Conservation (phyloP, 2,888 invertebrate species). For the Eilema sororculum region DNA sequence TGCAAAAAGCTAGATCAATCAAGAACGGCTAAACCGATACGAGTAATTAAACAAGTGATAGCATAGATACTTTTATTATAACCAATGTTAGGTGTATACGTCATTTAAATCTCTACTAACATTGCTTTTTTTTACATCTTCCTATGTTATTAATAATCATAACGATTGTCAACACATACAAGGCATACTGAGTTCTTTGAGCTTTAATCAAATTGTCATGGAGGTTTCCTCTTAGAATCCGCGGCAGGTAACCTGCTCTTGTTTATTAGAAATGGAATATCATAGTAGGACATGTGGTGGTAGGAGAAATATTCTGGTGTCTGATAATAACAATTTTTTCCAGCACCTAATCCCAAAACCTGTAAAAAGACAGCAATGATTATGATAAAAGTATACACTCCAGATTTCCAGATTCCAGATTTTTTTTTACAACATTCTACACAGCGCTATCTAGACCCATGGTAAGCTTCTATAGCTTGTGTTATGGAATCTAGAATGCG, state of each 20-base stretch:
- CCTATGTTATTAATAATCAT: constrained; percentile 1
- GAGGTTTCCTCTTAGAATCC: constrained; percentile 58
- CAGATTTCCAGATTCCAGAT: too few species aligned
- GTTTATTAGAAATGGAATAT: constrained; percentile 63
- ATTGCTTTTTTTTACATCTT: constrained; percentile 5
- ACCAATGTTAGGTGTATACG: not conserved
- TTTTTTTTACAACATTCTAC: too few species aligned
- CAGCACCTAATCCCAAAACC: constrained; percentile 65
- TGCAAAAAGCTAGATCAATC: too few species aligned
- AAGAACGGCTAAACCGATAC: too few species aligned
- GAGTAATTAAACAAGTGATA: not conserved
- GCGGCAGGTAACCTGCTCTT: constrained; percentile 56
- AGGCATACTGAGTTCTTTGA: not conserved
- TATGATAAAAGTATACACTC: too few species aligned
- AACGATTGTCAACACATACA: not conserved
- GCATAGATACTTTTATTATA: not conserved
- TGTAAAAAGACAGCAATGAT: constrained; percentile 6
- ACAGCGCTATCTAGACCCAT: too few species aligned
- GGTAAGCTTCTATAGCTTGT: too few species aligned
- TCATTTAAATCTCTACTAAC: not conserved
- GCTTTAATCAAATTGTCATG: constrained; percentile 9
- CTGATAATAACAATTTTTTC: constrained; percentile 61
- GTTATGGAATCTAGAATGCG: too few species aligned
- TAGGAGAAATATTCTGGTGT: constrained; percentile 77
- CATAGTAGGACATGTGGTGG: constrained; percentile 76